Conservation (phyloP, 2,888 invertebrate genomes). For the Acleris cristana region DNA sequence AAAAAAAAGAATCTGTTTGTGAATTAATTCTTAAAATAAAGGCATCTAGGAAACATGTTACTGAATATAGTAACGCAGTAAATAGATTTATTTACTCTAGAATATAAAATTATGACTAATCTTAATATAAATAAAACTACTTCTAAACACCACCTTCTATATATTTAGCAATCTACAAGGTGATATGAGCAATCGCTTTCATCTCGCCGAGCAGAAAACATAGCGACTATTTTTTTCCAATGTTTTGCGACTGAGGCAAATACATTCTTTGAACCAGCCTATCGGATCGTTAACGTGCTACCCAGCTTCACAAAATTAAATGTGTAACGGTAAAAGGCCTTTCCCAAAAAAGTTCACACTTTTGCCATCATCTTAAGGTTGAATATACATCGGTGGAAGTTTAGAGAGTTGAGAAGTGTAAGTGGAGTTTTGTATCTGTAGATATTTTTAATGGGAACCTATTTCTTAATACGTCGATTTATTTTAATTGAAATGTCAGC, state of each 20-base stretch:
- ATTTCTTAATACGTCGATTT: constrained; percentile 30
- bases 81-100: too few relatives aligned
- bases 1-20: too few relatives aligned
- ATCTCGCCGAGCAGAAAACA: constrained; percentile 51
- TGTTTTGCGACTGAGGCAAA: constrained; percentile 52
- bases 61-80: too few relatives aligned
- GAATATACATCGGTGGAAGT: not conserved
- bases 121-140: not conserved
- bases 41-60: too few relatives aligned
- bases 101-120: too few relatives aligned
- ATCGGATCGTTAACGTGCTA: constrained; percentile 60
- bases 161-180: constrained; percentile 35
- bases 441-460: constrained; percentile 29
- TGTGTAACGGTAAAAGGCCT: constrained; percentile 1
- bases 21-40: too few relatives aligned
- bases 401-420: not conserved
- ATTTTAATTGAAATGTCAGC: constrained; percentile 27
- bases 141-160: not conserved
- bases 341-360: not conserved
- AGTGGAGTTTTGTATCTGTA: constrained; percentile 19
- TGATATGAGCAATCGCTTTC: constrained; percentile 58
- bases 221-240: constrained; percentile 53
- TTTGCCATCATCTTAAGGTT: not conserved
- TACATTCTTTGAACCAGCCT: constrained; percentile 65
- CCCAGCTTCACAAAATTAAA: constrained; percentile 29